Base-by-base conservation (phyloP, 1,140 invertebrate genomes). In the Lordiphosa mommai region DNA sequence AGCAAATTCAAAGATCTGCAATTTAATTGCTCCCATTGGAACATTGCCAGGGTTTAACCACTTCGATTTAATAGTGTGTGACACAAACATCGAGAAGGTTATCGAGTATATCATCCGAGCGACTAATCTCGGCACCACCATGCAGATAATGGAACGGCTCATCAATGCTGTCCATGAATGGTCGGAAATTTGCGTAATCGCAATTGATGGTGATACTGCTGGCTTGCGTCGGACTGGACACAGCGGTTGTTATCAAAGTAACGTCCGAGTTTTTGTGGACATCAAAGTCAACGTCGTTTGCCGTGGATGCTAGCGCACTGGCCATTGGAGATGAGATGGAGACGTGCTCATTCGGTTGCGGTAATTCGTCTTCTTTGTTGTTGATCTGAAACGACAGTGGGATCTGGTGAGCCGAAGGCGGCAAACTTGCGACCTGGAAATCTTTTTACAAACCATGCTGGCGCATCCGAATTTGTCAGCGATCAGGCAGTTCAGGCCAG, bases 31-130 rank as follows among this genome's bases (percentile, higher is more conserved):
- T 27, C 23, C 4, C 23, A 1, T 27, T 7, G 4, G 2, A 27
- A 7, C 23, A 6, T 27, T 7, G 4, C 23, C 0, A 27, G 23
- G 23, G 23, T 7, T 7, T 27, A 27, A 27, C 23, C 23, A 27
- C 5, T 7, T 27, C 23, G 1, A n/a, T 46, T 77, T 48, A 86
- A 53, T 68, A 87, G 29, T 80, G 84, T 37, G 56, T 65, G 23
- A 68, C 67, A 49, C 70, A 72, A n/a, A 87, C 70, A 34, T 87
- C 79, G 2, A 87, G 32, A 30, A 87, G 48, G 38, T 79, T 86
- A 38, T 86, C 72, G 27, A 88, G 63, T 33, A 84, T 49, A 30
- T 87, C 85, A 16, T 87, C 85, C 9, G 50, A 67, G 4, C 67
- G 55, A 48, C 27, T 77, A 1, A 61, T 57, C 14, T 77, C 72